phyloP scores from a whole-genome alignment of 2,113 vertebrate species.

The Stictonetta naevosa region DNA sequence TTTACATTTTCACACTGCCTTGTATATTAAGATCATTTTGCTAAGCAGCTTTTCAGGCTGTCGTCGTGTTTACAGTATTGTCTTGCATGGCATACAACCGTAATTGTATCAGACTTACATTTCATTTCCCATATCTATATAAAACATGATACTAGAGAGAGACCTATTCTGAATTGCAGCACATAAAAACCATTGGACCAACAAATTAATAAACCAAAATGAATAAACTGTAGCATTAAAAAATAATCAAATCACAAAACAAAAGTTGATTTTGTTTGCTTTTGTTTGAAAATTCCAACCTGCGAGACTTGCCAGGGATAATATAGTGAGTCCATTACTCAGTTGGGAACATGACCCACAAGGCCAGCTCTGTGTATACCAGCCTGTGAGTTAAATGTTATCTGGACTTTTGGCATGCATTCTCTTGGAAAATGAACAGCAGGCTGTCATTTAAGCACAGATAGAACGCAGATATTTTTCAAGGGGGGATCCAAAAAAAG shows the following conservation, averaged over 20 bases:
- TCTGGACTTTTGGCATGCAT: not conserved
- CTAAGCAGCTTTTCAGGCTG: slow-evolving; percentile 77
- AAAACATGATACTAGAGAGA: slow-evolving; percentile 69
- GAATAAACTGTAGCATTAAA: slow-evolving; percentile 72
- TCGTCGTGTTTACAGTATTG: slow-evolving; percentile 73
- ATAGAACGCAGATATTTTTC: slow-evolving; percentile 58
- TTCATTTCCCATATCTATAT: slow-evolving; percentile 77
- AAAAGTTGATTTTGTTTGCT: slow-evolving; percentile 67
- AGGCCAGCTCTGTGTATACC: slow-evolving; percentile 46
- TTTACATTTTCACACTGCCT: slow-evolving; percentile 82
- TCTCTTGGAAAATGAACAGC: slow-evolving; percentile 38
- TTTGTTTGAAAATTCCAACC: slow-evolving; percentile 51
- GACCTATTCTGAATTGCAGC: slow-evolving; percentile 64
- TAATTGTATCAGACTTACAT: slow-evolving; percentile 80
- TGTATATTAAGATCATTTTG: slow-evolving; percentile 83
- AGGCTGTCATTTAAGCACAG: slow-evolving; percentile 41
- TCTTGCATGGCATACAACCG: slow-evolving; percentile 62
- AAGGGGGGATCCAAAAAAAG: slow-evolving; percentile 39
- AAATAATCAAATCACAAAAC: slow-evolving; percentile 69
- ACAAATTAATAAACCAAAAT: slow-evolving; percentile 80
- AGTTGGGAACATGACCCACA: slow-evolving; percentile 50
- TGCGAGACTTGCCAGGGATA: slow-evolving; percentile 32
- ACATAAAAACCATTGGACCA: slow-evolving; percentile 81
- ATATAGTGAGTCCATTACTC: slow-evolving; percentile 36
- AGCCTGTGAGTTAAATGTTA: slow-evolving; percentile 50